Evolutionary conservation across 2,113 vertebrate species (phyloP).

Genomic region (Sturnira hondurensis): DNA sequence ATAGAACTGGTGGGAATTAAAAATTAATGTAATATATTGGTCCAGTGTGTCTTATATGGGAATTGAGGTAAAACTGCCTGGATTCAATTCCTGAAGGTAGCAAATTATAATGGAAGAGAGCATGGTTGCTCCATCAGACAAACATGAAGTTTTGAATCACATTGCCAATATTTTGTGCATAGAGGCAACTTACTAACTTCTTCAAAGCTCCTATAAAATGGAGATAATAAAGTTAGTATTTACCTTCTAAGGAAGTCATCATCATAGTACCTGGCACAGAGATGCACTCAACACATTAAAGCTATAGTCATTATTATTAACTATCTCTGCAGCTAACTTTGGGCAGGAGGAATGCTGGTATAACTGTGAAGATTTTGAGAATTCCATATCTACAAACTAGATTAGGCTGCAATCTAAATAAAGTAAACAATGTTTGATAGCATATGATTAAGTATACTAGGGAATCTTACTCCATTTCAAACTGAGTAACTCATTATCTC

Average conservation of each 20-base stretch:
- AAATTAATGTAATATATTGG: background rate
- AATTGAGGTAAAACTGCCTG: background rate
- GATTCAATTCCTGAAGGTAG: background rate
- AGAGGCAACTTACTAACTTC: background rate
- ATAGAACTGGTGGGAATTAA: background rate
- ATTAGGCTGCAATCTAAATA: constrained; percentile 40
- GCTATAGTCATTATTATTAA: constrained; percentile 25
- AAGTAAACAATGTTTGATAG: constrained; percentile 31
- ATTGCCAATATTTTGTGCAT: background rate
- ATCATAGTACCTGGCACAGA: background rate
- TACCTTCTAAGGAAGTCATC: background rate
- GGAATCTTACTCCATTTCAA: constrained; percentile 47
- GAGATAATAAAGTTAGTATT: constrained; percentile 19
- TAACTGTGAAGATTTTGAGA: constrained; percentile 39
- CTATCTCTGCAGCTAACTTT: constrained; percentile 1
- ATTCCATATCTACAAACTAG: constrained; percentile 23
- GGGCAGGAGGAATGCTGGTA: constrained; percentile 4
- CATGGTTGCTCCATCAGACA: background rate
- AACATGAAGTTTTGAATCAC: background rate
- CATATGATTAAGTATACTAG: constrained; percentile 30
- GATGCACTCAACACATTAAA: background rate
- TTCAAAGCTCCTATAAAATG: background rate
- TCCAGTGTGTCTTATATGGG: background rate
- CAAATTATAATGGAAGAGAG: background rate
- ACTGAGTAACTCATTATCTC: constrained; percentile 29